Evolutionary conservation across 2,113 vertebrate species (phyloP).

Genomic region (Apeltes quadracus): DNA sequence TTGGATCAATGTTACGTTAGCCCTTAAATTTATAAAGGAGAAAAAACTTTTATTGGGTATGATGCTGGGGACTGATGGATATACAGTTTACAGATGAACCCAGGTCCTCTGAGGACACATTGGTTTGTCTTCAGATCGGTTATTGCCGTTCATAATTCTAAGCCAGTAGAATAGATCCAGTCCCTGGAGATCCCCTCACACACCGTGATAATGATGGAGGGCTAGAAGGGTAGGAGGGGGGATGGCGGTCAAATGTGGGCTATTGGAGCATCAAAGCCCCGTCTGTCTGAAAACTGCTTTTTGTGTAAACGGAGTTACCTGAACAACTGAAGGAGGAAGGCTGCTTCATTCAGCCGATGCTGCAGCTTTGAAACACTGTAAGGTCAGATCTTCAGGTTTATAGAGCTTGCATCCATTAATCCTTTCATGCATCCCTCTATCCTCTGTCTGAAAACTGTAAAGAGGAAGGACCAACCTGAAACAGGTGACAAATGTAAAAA

Average conservation of each 20-base stretch:
- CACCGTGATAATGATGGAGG: constrained; percentile 21
- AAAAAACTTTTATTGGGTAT: not conserved
- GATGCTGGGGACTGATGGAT: too few relatives aligned
- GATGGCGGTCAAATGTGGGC: constrained; percentile 1
- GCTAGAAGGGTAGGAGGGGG: not conserved
- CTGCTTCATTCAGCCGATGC: not conserved
- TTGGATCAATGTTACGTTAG: not conserved
- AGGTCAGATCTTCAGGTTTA: constrained; percentile 77
- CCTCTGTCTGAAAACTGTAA: not conserved
- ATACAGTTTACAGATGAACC: too few relatives aligned
- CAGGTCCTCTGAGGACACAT: not conserved
- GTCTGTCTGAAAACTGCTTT: constrained; percentile 55
- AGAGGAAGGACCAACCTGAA: not conserved
- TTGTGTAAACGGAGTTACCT: constrained; percentile 54
- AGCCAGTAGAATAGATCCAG: constrained; percentile 25
- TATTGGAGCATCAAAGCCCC: constrained; percentile 62
- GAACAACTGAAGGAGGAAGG: constrained; percentile 33
- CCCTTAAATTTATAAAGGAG: not conserved
- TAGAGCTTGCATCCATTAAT: constrained; percentile 59
- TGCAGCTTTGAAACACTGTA: constrained; percentile 65
- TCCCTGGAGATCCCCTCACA: constrained; percentile 35
- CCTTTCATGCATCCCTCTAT: not conserved
- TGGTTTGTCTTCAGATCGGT: not conserved
- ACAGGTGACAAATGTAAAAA: not conserved
- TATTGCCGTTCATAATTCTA: too few relatives aligned